Evolutionary conservation across 2,797 vertebrate genomes (phyloP), one percentile per base, ranked within the genome.

Genomic region (Helarctos malayanus): DNA sequence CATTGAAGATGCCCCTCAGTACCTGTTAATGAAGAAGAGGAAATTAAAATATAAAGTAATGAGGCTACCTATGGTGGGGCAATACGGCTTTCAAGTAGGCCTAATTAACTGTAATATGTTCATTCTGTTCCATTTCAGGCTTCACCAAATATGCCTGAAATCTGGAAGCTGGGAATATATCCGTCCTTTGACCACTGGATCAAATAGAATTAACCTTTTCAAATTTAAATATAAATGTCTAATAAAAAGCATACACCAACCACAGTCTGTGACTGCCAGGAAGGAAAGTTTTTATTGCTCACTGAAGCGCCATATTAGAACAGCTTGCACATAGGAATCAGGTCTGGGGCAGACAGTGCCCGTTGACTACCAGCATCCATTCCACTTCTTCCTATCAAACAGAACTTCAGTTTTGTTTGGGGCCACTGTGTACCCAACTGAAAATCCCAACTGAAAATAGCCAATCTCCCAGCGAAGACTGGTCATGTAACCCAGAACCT

Each of bases 201-300:
- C 76, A 91, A 96, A 61, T 23, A 84, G 69, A 96, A 98, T 97
- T 96, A 98, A 96, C 91, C 96, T 98, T 97, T 96, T 92, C 80
- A 93, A 94, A 94, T 93, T 94, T 97, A 94, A 75, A 35, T 80
- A 49, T 84, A 95, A 96, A 93, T 93, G 75, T 38, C 89, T 93
- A 94, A 78, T 97, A 68, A 92, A 96, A 94, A 94, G 23, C 13
- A 15, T 21, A 63, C 54, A 78, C 41, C 21, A 57, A 21, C 35
- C 38, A 57, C 18, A 86, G 32, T 68, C 85, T 81, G 27, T 38
- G 52, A 61, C 73, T 84, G 81, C 88, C 73, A 85, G 63, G 45
- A 95, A 9, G n/a, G 88, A 79, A 90, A 38, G n/a, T 41, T 90
- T 90, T 94, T 89, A 89, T 84, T 95, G 79, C 75, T 84, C 95